Conservation (phyloP, 2,888 invertebrate species). For the Lissocephala sabroskyi region DNA sequence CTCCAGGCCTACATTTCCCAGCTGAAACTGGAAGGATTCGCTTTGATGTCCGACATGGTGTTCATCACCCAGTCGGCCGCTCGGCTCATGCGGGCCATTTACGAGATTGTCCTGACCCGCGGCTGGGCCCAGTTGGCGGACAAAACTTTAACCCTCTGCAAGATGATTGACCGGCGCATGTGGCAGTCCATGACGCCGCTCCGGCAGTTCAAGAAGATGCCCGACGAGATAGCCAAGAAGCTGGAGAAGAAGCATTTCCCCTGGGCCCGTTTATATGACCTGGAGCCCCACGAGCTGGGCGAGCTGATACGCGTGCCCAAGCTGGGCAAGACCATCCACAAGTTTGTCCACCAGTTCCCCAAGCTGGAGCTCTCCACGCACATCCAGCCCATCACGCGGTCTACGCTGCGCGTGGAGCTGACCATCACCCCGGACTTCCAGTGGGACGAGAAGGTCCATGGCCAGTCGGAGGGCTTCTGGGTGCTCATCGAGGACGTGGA, state of each 20-base stretch:
- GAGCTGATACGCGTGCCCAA: constrained; percentile 77
- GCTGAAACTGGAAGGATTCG: constrained; percentile 97
- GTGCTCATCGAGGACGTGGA: constrained; percentile 91
- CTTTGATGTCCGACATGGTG: constrained; percentile 99
- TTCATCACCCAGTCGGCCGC: constrained; percentile 98
- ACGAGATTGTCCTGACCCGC: constrained; percentile 92
- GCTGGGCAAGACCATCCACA: constrained; percentile 91
- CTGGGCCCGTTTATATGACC: constrained; percentile 94
- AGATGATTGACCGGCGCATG: constrained; percentile 99
- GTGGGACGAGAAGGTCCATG: constrained; percentile 96
- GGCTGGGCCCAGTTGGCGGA: constrained; percentile 99
- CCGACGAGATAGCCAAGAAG: constrained; percentile 96
- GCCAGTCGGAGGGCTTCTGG: constrained; percentile 90
- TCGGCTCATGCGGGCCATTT: constrained; percentile 95
- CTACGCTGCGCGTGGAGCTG: constrained; percentile 94
- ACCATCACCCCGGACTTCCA: constrained; percentile 99
- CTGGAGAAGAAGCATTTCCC: constrained; percentile 98
- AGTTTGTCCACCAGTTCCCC: constrained; percentile 90
- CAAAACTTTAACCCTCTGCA: constrained; percentile 94
- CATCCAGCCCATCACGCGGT: constrained; percentile 96
- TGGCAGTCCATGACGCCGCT: constrained; percentile 99
- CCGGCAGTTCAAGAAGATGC: constrained; percentile 97
- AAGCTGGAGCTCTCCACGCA: constrained; percentile 96
- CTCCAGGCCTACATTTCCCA: constrained; percentile 99
- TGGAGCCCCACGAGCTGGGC: constrained; percentile 97